phyloP scores from a whole-genome alignment of 2,888 invertebrate species.

The Himalopsyche japonica region DNA sequence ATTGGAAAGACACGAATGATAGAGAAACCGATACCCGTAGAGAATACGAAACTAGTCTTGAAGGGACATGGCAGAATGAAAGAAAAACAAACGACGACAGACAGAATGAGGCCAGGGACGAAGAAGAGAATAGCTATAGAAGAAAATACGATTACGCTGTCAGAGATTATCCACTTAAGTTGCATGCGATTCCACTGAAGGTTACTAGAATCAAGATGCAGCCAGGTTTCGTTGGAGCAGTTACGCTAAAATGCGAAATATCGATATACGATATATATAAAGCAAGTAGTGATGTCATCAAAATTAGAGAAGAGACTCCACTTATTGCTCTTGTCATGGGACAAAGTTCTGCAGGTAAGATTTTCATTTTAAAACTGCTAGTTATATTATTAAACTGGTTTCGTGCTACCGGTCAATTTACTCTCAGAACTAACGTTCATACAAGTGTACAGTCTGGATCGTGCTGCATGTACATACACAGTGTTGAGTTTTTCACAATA shows the following conservation, averaged over 20 bases:
- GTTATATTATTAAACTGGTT: neutral
- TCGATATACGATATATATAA: conserved; percentile 64
- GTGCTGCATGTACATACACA: too few relatives aligned
- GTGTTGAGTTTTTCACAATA: too few relatives aligned
- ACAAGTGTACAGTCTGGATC: too few relatives aligned
- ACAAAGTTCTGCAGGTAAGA: conserved; percentile 47
- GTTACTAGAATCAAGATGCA: conserved; percentile 49
- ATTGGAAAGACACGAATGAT: neutral
- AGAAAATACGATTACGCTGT: conserved; percentile 35
- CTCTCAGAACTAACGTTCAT: too few relatives aligned
- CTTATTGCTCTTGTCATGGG: conserved; percentile 58
- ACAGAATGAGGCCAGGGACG: conserved; percentile 1
- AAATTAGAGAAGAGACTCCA: conserved; percentile 62
- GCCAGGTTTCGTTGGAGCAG: conserved; percentile 53
- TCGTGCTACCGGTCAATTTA: too few relatives aligned
- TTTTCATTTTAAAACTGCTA: neutral
- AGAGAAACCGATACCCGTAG: neutral
- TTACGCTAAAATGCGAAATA: conserved; percentile 62
- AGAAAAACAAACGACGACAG: neutral
- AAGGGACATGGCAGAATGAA: neutral
- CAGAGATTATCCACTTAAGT: conserved; percentile 47
- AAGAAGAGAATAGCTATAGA: neutral
- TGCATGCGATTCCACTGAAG: conserved; percentile 49
- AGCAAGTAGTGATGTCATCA: conserved; percentile 58
- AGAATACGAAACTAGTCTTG: neutral